phyloP scores from a whole-genome alignment of 2,888 invertebrate genomes.

The Hyalella azteca region DNA sequence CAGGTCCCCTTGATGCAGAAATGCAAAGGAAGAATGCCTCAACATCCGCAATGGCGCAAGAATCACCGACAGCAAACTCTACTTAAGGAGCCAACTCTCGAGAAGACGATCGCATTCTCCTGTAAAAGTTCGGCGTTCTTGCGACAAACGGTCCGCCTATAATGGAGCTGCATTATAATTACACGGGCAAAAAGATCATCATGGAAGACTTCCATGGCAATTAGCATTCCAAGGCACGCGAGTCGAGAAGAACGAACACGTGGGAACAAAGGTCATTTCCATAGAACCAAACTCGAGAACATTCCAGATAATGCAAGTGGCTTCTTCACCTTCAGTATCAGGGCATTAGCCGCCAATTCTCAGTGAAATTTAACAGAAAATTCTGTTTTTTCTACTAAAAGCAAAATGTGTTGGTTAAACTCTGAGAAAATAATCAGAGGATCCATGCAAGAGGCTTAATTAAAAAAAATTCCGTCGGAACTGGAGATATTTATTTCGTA shows the following conservation, averaged over 20 bases:
- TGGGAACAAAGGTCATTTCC: neutral
- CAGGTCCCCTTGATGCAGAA: too few species aligned
- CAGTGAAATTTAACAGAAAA: too few species aligned
- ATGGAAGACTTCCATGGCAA: constrained; percentile 5
- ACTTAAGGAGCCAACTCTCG: neutral
- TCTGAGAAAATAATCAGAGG: too few species aligned
- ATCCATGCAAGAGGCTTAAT: too few species aligned
- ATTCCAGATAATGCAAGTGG: neutral
- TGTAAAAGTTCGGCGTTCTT: neutral
- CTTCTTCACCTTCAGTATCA: neutral
- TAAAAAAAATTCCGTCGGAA: neutral
- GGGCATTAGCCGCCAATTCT: too few species aligned
- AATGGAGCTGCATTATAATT: constrained; percentile 26
- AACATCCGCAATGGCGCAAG: neutral
- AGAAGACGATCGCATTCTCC: constrained; percentile 3
- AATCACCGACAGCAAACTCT: too few species aligned
- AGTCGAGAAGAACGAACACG: neutral
- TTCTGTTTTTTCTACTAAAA: too few species aligned
- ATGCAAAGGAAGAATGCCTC: neutral
- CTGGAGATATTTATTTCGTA: neutral
- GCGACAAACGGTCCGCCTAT: constrained; percentile 7
- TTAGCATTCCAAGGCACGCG: constrained; percentile 29
- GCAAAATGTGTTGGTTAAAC: too few species aligned
- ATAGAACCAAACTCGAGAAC: neutral
- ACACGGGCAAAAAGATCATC: constrained; percentile 3